Conservation (phyloP, 2,113 vertebrate genomes). For the Lipophrys pholis region DNA sequence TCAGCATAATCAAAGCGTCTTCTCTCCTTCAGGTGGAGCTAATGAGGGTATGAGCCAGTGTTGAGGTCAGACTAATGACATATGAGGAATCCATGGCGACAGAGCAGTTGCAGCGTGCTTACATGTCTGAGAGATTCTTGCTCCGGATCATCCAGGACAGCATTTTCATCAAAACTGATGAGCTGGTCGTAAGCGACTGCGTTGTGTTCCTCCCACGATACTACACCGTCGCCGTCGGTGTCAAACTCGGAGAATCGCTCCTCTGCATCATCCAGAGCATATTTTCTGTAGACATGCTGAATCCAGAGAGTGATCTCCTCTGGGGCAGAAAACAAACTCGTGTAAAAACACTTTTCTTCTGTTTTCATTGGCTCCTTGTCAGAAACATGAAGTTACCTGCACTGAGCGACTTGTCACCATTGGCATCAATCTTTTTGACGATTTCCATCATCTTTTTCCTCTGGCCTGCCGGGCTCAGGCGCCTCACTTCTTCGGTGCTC, state of each 20-base stretch:
- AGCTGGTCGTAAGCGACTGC: conserved; percentile 88
- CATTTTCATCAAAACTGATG: conserved; percentile 87
- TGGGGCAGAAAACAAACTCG: conserved; percentile 64
- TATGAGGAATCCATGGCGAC: neutral
- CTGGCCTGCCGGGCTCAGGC: conserved; percentile 88
- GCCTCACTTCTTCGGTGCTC: conserved; percentile 88
- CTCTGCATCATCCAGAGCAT: conserved; percentile 91
- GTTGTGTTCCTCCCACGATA: conserved; percentile 96
- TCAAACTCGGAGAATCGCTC: conserved; percentile 92
- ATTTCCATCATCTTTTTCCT: conserved; percentile 86
- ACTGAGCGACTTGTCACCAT: conserved; percentile 86
- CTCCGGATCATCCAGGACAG: conserved; percentile 88
- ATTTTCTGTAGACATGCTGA: conserved; percentile 93
- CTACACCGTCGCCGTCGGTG: conserved; percentile 85
- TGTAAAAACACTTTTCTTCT: neutral
- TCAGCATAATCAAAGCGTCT: conserved; percentile 93
- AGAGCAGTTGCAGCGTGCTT: conserved; percentile 46
- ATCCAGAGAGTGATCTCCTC: conserved; percentile 96
- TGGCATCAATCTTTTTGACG: conserved; percentile 88
- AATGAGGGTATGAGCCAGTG: conserved; percentile 4
- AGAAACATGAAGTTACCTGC: conserved; percentile 78
- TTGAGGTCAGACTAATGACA: neutral
- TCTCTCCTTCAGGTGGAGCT: conserved; percentile 95
- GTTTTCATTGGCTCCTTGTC: neutral
- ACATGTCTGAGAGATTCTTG: conserved; percentile 94